A percentile compares a stretch with the other conserved stretches of the same genome.
Conservation (phyloP, 2,797 vertebrate genomes). For the Alosa sapidissima region DNA sequence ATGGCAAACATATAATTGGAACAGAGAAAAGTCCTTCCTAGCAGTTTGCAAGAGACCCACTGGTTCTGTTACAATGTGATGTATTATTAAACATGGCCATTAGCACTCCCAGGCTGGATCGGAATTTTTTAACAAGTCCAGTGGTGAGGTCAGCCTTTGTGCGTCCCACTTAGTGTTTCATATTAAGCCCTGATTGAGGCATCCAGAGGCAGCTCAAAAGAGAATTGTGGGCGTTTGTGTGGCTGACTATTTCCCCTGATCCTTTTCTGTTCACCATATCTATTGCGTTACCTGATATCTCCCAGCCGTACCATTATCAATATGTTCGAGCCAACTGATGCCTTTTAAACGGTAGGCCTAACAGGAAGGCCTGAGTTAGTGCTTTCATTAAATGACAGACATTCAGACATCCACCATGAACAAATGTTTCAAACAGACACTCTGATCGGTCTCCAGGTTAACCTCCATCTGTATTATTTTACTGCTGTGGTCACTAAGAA, state of each 20-base stretch:
- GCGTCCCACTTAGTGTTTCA: slow-evolving; percentile 19
- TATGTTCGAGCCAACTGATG: neutral
- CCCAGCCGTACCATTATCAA: slow-evolving; percentile 14
- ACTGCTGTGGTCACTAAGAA: neutral
- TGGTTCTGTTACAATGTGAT: neutral
- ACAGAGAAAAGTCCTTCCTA: neutral
- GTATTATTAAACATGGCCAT: slow-evolving; percentile 8
- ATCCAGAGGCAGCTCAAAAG: neutral
- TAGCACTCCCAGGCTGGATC: neutral
- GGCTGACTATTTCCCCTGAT: neutral
- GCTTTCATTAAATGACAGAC: neutral
- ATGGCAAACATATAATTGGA: neutral
- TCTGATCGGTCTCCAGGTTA: neutral
- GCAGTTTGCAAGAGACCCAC: neutral
- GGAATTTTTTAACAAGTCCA: slow-evolving; percentile 24
- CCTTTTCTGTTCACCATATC: neutral
- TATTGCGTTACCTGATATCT: slow-evolving; percentile 2
- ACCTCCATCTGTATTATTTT: neutral
- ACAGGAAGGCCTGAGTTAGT: neutral
- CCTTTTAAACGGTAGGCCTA: neutral
- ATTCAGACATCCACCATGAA: neutral
- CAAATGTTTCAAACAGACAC: slow-evolving; percentile 19
- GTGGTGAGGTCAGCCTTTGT: slow-evolving; percentile 18
- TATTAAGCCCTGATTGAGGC: neutral
- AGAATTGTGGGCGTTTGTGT: neutral